Base-by-base conservation (phyloP, 1,140 invertebrate genomes). In the Drosophila varians region DNA sequence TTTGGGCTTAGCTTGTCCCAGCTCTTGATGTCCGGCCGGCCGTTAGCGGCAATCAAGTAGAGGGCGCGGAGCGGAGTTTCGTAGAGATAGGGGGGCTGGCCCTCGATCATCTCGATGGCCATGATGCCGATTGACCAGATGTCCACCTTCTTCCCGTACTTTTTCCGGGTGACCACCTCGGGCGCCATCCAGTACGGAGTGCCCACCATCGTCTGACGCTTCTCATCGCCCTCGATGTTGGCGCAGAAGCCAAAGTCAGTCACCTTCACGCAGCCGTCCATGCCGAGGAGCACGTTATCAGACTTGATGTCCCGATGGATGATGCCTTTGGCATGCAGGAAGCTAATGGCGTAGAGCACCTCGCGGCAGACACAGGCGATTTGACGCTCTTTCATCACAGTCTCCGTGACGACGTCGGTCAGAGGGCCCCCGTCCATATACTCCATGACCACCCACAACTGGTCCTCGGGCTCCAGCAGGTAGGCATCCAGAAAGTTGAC, bases 161-260 rank as follows among this genome's bases (percentile, higher is more conserved):
- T 95, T 75, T 96, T 96, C 48, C 95, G 93, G 0, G 95, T 96
- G 0, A 96, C 96, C 7, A 99, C 98, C 91, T 98, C 97, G 0
- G 97, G 97, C 0, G 97, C 97, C 96, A 96, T 96, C 95, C 95
- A 96, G 80, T 96, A 91, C 0, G 96, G 96, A 3, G 96, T 97
- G 8, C 96, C 96, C 42, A 99, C 98, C 96, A 99, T 98, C 0
- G 98, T 99, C 83, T 98, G 96, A 31, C 98, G 92, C 90, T 99
- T 99, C 88, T 98, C 98, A 79, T 99, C 97, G 18, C 95, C 96
- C 31, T 95, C 93, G 54, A 97, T 96, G 74, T 97, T 97, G 64
- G 97, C 94, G 93, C 98, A 99, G 92, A 99, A 99, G 16, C 98
- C 98, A 92, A 99, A 99, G 92, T 99, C 98, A 11, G 98, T 99